Evolutionary conservation across 64 coral and sea anemone genomes (phyloP), one percentile per base, ranked within the genome.

Genomic region (Exaiptasia diaphana): DNA sequence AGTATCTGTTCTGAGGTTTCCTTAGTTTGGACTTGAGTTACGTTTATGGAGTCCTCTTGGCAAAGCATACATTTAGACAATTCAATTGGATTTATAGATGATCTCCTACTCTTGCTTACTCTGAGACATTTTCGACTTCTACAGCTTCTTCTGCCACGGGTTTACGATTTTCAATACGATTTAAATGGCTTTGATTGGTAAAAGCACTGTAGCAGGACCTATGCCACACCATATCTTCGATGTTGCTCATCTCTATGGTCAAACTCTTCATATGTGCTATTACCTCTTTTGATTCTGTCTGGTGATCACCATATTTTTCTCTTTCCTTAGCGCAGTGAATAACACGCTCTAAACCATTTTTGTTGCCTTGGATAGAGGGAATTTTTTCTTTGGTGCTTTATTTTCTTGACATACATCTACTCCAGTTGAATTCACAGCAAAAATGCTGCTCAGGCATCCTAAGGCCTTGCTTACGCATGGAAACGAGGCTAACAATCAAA

Each of bases 341-440:
- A 68, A 78, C 64, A 34, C 85, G 43, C 6, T 46, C 43, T 46
- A 60, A 40, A 74, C 88, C 34, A 22, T 37, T n/a, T 4, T n/a
- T 32, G 43, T 90, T 68, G 43, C 88, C 83, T 90, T 90, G 27
- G 88, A 90, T 14, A 90, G 11, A 13, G 79, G 88, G 82, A 90
- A 83, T 48, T 25, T 90, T 61, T 82, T 90, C 62, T 90, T 90
- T 49, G 87, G 87, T 62, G 80, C 57, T 44, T 90, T 90, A 58
- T 69, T 55, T 69, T 57, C 62, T 78, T 83, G 79, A 59, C 88
- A 90, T 53, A 15, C 79, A 90, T 35, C 77, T 83, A 15, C 34
- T 68, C 72, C 72, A 90, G 53, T 83, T 67, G 60, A 90, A 18
- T 30, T 90, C 78, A 86, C n/a, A n/a, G n/a, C n/a, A n/a, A n/a